A percentile compares a stretch with the other conserved stretches of the same genome.
These are phyloP conservation scores for Cremastobaeus sp. DNA, from an alignment of 2,888 invertebrate species.

Conservation along the genomic window DNA sequence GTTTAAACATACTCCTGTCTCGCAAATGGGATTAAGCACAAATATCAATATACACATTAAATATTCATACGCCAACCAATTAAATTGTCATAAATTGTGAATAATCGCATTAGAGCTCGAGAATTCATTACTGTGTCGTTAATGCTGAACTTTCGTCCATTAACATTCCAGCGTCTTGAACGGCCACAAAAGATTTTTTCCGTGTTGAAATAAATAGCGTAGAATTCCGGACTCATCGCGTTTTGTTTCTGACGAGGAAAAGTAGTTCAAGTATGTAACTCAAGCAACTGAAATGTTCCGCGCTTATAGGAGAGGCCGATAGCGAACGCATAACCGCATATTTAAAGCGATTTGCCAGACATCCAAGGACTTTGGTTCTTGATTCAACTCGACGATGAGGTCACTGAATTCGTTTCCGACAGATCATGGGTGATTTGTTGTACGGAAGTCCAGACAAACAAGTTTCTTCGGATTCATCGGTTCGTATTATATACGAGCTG, in stretches of 20 bases:
- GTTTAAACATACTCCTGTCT: slow-evolving; percentile 33
- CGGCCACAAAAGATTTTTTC: too few species aligned
- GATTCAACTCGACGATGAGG: slow-evolving; percentile 47
- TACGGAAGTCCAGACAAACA: background rate
- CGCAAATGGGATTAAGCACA: slow-evolving; percentile 22
- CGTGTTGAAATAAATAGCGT: too few species aligned
- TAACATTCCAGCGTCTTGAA: slow-evolving; percentile 2
- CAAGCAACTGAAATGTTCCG: background rate
- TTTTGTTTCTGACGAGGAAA: background rate
- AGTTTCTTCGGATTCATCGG: background rate
- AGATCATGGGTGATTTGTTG: slow-evolving; percentile 6
- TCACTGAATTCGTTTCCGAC: slow-evolving; percentile 36
- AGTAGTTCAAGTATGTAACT: slow-evolving; percentile 1
- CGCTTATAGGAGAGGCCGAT: background rate
- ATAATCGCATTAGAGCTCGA: slow-evolving; percentile 27
- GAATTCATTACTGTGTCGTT: slow-evolving; percentile 11
- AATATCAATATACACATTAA: slow-evolving; percentile 14
- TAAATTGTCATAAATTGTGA: slow-evolving; percentile 28
- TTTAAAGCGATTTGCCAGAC: slow-evolving; percentile 41
- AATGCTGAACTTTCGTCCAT: slow-evolving; percentile 17
- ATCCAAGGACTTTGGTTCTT: slow-evolving; percentile 65
- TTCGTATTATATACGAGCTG: slow-evolving; percentile 12
- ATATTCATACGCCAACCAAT: slow-evolving; percentile 34
- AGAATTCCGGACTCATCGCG: background rate
- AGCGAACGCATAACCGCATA: slow-evolving; percentile 22